Evolutionary conservation across 1,140 invertebrate species (phyloP).

Genomic region (Microplitis demolitor): DNA sequence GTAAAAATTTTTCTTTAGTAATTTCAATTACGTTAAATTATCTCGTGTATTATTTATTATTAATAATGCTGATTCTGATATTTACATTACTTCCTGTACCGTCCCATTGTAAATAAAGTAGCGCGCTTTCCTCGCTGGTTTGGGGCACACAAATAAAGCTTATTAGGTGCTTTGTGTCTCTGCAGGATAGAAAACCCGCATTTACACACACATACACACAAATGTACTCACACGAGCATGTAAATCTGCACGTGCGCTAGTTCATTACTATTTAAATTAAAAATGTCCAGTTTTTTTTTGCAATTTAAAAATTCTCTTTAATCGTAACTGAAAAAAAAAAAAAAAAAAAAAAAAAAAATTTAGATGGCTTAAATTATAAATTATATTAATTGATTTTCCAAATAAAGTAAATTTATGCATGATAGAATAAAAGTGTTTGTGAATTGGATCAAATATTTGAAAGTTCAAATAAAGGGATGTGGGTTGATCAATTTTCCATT

Average conservation of each 20-base stretch:
- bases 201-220: background rate
- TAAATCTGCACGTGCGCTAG: background rate
- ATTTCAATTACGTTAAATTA: conserved; percentile 50
- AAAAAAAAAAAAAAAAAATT: no score
- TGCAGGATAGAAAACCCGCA: conserved; percentile 5
- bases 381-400: no score
- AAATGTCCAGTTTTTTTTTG: no score
- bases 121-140: background rate
- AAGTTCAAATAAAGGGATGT: no score
- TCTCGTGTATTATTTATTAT: conserved; percentile 31
- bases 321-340: no score
- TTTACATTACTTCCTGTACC: conserved; percentile 36
- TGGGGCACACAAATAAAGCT: conserved; percentile 38
- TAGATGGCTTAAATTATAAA: no score
- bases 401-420: no score
- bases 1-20: conserved; percentile 36
- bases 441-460: no score
- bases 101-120: conserved; percentile 21
- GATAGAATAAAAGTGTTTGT: no score
- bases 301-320: no score
- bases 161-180: conserved; percentile 37
- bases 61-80: conserved; percentile 44
- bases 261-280: background rate
- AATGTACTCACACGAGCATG: background rate
- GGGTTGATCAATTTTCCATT: no score